Conservation (phyloP, 1,140 invertebrate genomes). For the Arctopsyche grandis region DNA sequence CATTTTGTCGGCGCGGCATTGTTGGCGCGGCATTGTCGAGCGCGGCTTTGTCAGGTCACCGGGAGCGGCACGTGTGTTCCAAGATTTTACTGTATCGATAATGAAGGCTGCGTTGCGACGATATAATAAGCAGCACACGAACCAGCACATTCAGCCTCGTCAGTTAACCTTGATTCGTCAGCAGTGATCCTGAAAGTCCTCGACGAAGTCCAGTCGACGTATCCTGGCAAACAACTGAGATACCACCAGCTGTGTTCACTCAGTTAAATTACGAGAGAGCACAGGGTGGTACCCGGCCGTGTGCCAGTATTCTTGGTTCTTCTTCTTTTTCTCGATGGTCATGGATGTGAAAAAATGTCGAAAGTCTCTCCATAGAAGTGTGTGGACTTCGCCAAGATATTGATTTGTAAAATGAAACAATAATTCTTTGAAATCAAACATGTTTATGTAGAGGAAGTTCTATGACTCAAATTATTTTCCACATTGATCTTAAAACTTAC, state of each 20-base stretch:
- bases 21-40: no score
- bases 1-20: no score
- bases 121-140: slow-evolving; percentile 35
- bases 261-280: slow-evolving; percentile 83
- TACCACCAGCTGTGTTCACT: slow-evolving; percentile 99
- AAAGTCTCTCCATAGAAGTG: no score
- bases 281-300: slow-evolving; percentile 91
- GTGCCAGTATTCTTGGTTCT: slow-evolving; percentile 62
- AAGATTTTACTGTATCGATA: slow-evolving; percentile 46
- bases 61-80: no score
- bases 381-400: no score
- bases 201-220: not conserved
- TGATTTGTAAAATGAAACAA: no score
- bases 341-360: no score
- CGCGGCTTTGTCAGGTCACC: no score
- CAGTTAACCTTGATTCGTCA: slow-evolving; percentile 11
- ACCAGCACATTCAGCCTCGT: slow-evolving; percentile 38
- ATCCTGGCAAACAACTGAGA: slow-evolving; percentile 81
- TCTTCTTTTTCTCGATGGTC: not conserved
- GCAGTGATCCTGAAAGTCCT: not conserved
- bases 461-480: no score
- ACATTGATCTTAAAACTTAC: no score
- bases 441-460: no score
- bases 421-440: no score
- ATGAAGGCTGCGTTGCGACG: slow-evolving; percentile 42